A percentile compares a stretch with the other conserved stretches of the same genome.
Evolutionary conservation across 92 coral and sea anemone species (phyloP).

Genomic region (Metridium senile): DNA sequence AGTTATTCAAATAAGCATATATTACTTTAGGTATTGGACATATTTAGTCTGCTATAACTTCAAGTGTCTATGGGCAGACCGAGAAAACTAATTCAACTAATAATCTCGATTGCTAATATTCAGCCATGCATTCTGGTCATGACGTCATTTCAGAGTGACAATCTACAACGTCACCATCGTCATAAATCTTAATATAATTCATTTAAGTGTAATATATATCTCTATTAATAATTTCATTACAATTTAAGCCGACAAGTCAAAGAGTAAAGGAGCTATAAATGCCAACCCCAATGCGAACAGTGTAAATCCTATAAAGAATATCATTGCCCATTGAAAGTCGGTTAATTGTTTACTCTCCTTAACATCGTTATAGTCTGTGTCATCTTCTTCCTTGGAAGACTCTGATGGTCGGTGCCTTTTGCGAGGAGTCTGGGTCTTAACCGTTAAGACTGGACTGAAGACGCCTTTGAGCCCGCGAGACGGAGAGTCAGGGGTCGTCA

Average conservation of each 20-base stretch:
- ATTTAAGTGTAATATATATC: neutral
- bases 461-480: slow-evolving; percentile 70
- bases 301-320: slow-evolving; percentile 83
- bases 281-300: slow-evolving; percentile 67
- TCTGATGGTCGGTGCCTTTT: slow-evolving; percentile 59
- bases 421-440: slow-evolving; percentile 60
- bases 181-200: neutral
- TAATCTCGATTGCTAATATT: neutral
- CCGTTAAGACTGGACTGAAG: slow-evolving; percentile 66
- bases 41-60: neutral
- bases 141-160: neutral
- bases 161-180: neutral
- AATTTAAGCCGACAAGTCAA: slow-evolving; percentile 42
- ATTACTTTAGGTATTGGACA: too few relatives aligned
- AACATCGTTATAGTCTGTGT: slow-evolving; percentile 13
- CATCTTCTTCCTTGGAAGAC: slow-evolving; percentile 39
- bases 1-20: too few relatives aligned
- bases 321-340: slow-evolving; percentile 90
- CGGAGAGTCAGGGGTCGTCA: slow-evolving; percentile 54
- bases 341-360: slow-evolving; percentile 62
- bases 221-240: neutral
- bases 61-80: neutral
- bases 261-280: slow-evolving; percentile 61
- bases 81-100: neutral
- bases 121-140: neutral